Base-by-base conservation (phyloP, 2,888 invertebrate genomes). In the Neuroscelio doddi region DNA sequence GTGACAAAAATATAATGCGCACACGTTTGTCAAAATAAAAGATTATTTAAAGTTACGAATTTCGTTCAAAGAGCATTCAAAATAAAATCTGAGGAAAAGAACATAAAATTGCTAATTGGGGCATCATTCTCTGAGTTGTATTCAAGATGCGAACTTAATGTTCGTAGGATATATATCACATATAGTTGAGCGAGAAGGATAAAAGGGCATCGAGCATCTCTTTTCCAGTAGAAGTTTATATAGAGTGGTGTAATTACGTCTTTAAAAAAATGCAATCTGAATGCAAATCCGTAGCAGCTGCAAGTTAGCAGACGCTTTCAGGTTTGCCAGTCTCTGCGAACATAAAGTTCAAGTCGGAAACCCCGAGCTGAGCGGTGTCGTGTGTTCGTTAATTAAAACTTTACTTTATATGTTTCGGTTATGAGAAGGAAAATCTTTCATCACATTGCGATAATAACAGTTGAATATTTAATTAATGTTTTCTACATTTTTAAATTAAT, bases 271-370 rank as follows among this genome's bases (percentile, higher is more conserved):
- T 71, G 79, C 77, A 82, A 82, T 82, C 78, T 81, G 78, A 81
- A 81, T 82, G 82, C 82, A 81, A 81, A 82, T 81, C 78, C 77
- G 72, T 64, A 73, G 76, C 80, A 79, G 78, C 76, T 79, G 76
- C 77, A 74, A 76, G 77, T 75, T 69, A 66, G 64, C 70, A 67
- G 70, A 61, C 72, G 74, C 75, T 78, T 75, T 75, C 72, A 71
- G 75, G 68, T 77, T 79, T 75, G 70, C 73, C 72, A 71, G 69
- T 74, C 63, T 65, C 51, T 61, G 49, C 56, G 61, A 64, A 51
- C 59, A 59, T 67, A 69, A 68, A 70, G 64, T 64, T 67, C 56
- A 64, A 69, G 70, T 70, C 69, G 65, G 71, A 68, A 71, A 70
- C 68, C 64, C 69, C 64, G 63, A 56, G 55, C 59, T 66, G 45